Percentiles rank a stretch among this genome's conserved stretches.
These are phyloP conservation scores for Phanerotoma sp. DNA, from an alignment of 2,888 invertebrate genomes.

Conservation along the genomic window DNA sequence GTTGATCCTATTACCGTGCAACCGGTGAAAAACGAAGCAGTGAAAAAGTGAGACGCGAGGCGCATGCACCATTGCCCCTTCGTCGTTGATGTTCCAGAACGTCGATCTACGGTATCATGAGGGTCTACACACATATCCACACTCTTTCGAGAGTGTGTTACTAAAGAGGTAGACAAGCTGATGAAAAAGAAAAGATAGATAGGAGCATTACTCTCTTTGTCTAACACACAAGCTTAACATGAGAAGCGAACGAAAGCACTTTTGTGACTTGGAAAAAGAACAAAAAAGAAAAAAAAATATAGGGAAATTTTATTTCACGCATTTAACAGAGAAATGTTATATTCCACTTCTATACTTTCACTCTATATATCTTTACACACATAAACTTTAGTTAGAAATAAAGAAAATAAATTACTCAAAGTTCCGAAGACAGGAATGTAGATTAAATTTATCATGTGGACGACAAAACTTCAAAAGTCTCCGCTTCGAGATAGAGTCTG, in stretches of 20 bases:
- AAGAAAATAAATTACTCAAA: background rate
- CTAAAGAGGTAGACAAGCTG: background rate
- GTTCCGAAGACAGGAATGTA: background rate
- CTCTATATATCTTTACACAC: too few relatives aligned
- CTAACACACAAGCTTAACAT: conserved; percentile 10
- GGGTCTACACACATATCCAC: background rate
- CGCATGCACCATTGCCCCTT: conserved; percentile 23
- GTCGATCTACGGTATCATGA: conserved; percentile 19
- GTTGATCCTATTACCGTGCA: conserved; percentile 27
- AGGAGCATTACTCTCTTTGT: background rate
- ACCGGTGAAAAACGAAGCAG: conserved; percentile 21
- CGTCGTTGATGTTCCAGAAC: conserved; percentile 25
- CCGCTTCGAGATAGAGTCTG: background rate
- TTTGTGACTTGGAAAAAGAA: background rate
- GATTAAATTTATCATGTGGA: background rate
- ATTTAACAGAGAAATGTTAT: conserved; percentile 8
- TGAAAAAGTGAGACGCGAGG: conserved; percentile 19
- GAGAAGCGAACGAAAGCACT: conserved; percentile 8
- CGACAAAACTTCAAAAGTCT: background rate
- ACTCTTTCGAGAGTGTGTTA: background rate
- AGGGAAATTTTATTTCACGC: background rate
- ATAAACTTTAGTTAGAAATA: too few relatives aligned
- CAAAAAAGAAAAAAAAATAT: background rate
- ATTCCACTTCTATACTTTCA: background rate
- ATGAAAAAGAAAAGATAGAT: background rate